These are phyloP conservation scores for Hypomesus transpacificus DNA, from an alignment of 2,113 vertebrate genomes.

Conservation along the genomic window DNA sequence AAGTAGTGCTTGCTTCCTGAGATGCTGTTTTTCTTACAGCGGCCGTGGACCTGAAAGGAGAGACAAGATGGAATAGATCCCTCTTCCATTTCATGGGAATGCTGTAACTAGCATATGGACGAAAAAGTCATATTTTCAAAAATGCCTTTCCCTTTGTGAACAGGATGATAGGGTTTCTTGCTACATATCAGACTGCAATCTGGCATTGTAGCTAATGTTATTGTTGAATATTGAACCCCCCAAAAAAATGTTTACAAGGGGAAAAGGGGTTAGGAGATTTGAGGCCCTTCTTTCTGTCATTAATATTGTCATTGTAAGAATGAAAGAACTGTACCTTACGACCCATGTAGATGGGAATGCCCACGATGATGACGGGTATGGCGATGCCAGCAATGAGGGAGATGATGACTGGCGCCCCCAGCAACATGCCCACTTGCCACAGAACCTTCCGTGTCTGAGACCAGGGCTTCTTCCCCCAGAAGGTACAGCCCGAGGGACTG, in stretches of 20 bases:
- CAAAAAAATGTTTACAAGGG: too few relatives aligned
- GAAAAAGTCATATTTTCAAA: too few relatives aligned
- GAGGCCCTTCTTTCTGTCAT: not conserved
- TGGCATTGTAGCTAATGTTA: too few relatives aligned
- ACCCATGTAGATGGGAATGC: slow-evolving; percentile 86
- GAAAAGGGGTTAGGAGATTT: too few relatives aligned
- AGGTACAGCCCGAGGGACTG: slow-evolving; percentile 88
- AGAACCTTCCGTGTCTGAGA: slow-evolving; percentile 81
- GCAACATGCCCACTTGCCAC: slow-evolving; percentile 87
- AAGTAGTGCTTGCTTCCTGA: slow-evolving; percentile 86
- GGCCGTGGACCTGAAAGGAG: slow-evolving; percentile 76
- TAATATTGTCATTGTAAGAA: not conserved
- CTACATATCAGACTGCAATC: too few relatives aligned
- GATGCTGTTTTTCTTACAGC: slow-evolving; percentile 83
- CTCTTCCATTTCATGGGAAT: too few relatives aligned
- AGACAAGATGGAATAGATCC: slow-evolving; percentile 7
- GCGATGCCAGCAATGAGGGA: slow-evolving; percentile 82
- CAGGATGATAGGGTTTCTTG: too few relatives aligned
- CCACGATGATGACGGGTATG: slow-evolving; percentile 83
- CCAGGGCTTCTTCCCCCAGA: slow-evolving; percentile 89
- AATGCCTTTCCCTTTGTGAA: too few relatives aligned
- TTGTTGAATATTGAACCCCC: too few relatives aligned
- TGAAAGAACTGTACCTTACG: slow-evolving; percentile 70
- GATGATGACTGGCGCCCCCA: slow-evolving; percentile 83
- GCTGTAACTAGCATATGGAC: too few relatives aligned